Conservation (phyloP, 2,797 vertebrate species). For the Aselliscus stoliczkanus region DNA sequence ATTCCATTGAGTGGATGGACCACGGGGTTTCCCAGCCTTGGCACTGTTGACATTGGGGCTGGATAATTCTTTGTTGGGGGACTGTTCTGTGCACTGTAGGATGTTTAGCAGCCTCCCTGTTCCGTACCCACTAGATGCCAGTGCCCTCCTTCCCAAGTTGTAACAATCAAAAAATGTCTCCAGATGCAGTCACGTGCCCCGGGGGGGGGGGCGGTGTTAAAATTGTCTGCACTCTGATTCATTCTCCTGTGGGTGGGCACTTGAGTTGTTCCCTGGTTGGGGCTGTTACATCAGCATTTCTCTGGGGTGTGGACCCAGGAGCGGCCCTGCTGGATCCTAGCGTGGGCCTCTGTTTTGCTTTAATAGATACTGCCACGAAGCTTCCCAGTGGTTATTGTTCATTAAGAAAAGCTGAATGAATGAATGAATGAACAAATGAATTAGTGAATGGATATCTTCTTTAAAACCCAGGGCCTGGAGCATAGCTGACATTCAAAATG, state of each 20-base stretch:
- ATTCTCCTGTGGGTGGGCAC: background rate
- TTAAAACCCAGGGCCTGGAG: background rate
- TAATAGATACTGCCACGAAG: background rate
- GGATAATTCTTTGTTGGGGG: background rate
- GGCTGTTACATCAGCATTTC: background rate
- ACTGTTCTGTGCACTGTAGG: background rate
- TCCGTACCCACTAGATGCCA: background rate
- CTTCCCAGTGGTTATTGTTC: background rate
- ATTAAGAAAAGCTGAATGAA: background rate
- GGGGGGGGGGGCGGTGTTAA: background rate
- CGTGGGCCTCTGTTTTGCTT: background rate
- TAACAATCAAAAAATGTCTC: background rate
- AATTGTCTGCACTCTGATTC: too few species aligned
- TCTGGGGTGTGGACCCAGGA: background rate
- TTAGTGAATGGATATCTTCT: background rate
- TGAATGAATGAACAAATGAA: background rate
- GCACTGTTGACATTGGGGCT: background rate
- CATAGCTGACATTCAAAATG: rapidly evolving
- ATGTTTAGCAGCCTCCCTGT: background rate
- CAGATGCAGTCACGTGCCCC: background rate
- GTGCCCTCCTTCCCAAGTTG: background rate
- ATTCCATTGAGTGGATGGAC: rapidly evolving
- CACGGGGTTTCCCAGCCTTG: background rate
- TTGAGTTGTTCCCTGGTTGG: background rate
- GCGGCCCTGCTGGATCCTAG: background rate